A percentile compares a stretch with the other conserved stretches of the same genome.
phyloP scores from a whole-genome alignment of 2,113 vertebrate genomes.

The Piaya cayana region DNA sequence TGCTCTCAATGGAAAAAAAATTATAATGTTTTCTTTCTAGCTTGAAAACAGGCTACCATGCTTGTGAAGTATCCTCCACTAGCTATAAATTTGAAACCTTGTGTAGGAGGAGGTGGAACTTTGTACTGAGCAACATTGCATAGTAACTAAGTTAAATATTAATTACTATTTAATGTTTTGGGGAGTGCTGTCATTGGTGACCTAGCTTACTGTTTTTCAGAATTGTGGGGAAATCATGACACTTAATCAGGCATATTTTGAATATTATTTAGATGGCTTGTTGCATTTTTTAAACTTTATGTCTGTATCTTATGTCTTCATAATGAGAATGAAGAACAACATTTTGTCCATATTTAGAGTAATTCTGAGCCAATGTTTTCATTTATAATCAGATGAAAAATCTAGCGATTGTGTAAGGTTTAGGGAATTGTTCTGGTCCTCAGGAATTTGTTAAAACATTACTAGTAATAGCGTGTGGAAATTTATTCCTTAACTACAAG shows the following conservation, averaged over 20 bases:
- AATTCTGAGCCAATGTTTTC: not conserved
- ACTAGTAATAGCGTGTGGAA: not conserved
- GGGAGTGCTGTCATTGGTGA: not conserved
- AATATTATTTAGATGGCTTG: not conserved
- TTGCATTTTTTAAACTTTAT: not conserved
- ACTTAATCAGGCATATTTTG: not conserved
- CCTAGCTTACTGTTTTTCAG: not conserved
- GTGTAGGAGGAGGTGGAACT: not conserved
- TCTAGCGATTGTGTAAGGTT: not conserved
- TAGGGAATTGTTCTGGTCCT: not conserved
- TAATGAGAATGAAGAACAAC: not conserved
- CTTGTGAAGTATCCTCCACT: not conserved
- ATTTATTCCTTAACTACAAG: not conserved
- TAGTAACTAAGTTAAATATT: constrained; percentile 29
- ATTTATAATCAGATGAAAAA: not conserved
- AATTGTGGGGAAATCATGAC: not conserved
- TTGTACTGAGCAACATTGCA: not conserved
- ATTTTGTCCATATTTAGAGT: not conserved
- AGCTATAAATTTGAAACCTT: not conserved
- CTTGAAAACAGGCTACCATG: not conserved
- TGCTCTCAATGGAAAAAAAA: not conserved
- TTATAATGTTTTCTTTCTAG: not conserved
- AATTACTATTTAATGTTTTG: not conserved
- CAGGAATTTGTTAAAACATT: not conserved
- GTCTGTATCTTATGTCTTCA: not conserved